These are phyloP conservation scores for Chionodraco myersi DNA, from an alignment of 2,113 vertebrate genomes.

Conservation along the genomic window DNA sequence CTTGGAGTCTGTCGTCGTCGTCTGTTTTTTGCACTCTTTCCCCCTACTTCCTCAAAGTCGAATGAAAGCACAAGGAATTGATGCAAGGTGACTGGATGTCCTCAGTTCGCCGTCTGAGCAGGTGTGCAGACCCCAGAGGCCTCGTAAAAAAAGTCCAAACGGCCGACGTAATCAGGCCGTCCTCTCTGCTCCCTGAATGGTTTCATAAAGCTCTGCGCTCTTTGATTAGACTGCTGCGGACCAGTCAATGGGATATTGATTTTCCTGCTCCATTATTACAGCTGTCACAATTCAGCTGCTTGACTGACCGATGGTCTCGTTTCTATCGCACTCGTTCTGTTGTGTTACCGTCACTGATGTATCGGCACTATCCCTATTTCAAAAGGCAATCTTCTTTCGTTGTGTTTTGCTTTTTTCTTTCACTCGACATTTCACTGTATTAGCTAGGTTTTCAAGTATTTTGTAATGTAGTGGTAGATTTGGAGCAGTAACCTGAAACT, in stretches of 20 bases:
- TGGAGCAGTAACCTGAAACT: constrained; percentile 49
- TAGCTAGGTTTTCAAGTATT: constrained; percentile 45
- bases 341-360: constrained; percentile 65
- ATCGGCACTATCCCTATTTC: constrained; percentile 45
- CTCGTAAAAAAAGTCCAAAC: constrained; percentile 64
- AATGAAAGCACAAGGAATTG: constrained; percentile 82
- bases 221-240: constrained; percentile 80
- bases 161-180: constrained; percentile 70
- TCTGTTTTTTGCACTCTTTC: constrained; percentile 69
- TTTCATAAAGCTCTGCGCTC: constrained; percentile 72
- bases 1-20: constrained; percentile 41
- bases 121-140: constrained; percentile 71
- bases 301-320: constrained; percentile 82
- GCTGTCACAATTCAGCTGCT: constrained; percentile 79
- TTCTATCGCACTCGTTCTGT: constrained; percentile 66
- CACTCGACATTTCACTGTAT: constrained; percentile 28
- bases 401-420: constrained; percentile 40
- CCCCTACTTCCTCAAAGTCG: constrained; percentile 57
- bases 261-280: constrained; percentile 78
- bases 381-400: constrained; percentile 25
- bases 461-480: constrained; percentile 54
- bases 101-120: constrained; percentile 70
- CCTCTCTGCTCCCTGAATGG: constrained; percentile 74
- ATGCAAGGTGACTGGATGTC: constrained; percentile 79
- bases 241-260: constrained; percentile 85